Percentiles rank a stretch among this genome's conserved stretches.
These are phyloP conservation scores for Himalopsyche phryganea DNA, from an alignment of 1,140 invertebrate species.

Conservation along the genomic window DNA sequence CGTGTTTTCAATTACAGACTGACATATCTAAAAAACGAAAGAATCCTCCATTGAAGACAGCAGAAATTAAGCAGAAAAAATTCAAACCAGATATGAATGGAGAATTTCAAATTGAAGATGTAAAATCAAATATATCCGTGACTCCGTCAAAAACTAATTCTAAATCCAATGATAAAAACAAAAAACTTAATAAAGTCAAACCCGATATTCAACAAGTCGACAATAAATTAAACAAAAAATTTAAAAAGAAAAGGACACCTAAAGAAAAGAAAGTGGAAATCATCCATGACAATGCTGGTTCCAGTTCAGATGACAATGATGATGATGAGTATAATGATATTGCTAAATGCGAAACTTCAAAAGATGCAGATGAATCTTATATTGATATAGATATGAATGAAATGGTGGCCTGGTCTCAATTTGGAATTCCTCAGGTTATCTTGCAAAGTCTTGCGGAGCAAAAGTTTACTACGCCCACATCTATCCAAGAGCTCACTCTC, in stretches of 20 bases:
- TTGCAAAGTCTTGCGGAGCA: constrained; percentile 70
- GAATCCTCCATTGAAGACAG: neutral
- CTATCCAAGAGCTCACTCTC: constrained; percentile 74
- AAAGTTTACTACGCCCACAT: constrained; percentile 77
- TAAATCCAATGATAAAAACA: constrained; percentile 3
- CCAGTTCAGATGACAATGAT: constrained; percentile 33
- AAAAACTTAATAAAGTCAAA: neutral
- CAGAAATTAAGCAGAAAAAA: constrained; percentile 3
- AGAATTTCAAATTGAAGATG: constrained; percentile 13
- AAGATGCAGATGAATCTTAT: constrained; percentile 26
- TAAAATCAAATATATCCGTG: constrained; percentile 5
- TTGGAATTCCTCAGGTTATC: constrained; percentile 68
- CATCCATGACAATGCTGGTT: neutral
- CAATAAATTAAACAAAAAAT: neutral
- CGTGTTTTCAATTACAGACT: neutral
- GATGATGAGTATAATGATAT: constrained; percentile 35
- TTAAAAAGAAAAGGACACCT: neutral
- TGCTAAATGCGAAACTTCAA: constrained; percentile 17
- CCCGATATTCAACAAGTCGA: neutral
- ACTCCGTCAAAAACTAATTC: constrained; percentile 19
- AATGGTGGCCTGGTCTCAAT: constrained; percentile 66
- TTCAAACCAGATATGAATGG: constrained; percentile 2
- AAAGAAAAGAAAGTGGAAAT: constrained; percentile 9
- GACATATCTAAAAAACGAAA: neutral
- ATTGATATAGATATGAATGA: constrained; percentile 40